A percentile compares a stretch with the other conserved stretches of the same genome.
These are phyloP conservation scores for Enhydra lutris DNA, from an alignment of 2,113 vertebrate genomes.

Conservation along the genomic window DNA sequence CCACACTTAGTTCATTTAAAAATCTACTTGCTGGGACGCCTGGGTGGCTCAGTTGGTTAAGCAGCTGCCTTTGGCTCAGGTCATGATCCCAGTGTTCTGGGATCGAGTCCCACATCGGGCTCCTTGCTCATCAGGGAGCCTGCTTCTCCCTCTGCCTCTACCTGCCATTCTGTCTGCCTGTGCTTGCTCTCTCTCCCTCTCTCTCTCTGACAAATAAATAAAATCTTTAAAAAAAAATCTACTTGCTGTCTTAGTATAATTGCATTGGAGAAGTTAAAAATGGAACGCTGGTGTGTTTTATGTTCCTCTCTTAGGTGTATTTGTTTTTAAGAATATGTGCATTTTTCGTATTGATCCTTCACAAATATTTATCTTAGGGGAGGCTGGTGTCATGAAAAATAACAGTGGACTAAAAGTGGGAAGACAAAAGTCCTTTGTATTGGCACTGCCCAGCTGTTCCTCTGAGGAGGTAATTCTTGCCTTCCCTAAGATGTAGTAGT, in stretches of 20 bases:
- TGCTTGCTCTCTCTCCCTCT: no score
- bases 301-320: not conserved
- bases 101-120: no score
- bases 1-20: not conserved
- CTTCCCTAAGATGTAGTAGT: not conserved
- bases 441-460: not conserved
- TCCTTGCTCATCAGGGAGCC: no score
- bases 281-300: not conserved
- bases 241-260: not conserved
- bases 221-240: no score
- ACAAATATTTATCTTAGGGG: slow-evolving; percentile 39
- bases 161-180: no score
- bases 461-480: slow-evolving; percentile 4
- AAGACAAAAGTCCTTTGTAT: not conserved
- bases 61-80: no score
- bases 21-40: not conserved
- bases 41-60: no score
- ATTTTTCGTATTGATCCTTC: slow-evolving; percentile 10
- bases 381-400: slow-evolving; percentile 7
- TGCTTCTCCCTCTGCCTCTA: no score
- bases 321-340: slow-evolving; percentile 30
- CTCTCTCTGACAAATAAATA: no score
- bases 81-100: no score
- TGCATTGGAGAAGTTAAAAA: not conserved
- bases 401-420: not conserved